A percentile compares a stretch with the other conserved stretches of the same genome.
Conservation (phyloP, 2,113 vertebrate species). For the Amphiprion percula region DNA sequence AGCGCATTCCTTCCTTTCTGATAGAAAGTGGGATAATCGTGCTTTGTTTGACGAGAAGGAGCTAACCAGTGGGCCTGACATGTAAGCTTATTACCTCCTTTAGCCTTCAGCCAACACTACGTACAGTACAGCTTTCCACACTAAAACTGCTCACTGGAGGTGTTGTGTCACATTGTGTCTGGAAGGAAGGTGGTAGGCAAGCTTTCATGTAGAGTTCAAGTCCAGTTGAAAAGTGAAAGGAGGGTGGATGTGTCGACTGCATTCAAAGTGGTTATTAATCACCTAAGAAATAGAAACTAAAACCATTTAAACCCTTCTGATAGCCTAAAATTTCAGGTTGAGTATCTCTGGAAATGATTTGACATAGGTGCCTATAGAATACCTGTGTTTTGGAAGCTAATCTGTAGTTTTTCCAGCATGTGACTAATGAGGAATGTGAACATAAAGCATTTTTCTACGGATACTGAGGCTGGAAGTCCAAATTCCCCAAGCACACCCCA, state of each 20-base stretch:
- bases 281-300: too few species aligned
- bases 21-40: slow-evolving; percentile 88
- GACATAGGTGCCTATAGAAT: too few species aligned
- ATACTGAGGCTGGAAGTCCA: too few species aligned
- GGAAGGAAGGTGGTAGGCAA: not conserved
- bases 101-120: slow-evolving; percentile 31
- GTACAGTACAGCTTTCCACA: slow-evolving; percentile 85
- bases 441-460: too few species aligned
- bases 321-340: too few species aligned
- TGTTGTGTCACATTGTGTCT: slow-evolving; percentile 50
- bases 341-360: too few species aligned
- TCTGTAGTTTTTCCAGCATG: too few species aligned
- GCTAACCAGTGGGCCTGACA: slow-evolving; percentile 86
- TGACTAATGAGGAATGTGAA: too few species aligned
- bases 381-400: too few species aligned
- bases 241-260: slow-evolving; percentile 74
- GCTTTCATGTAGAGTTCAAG: slow-evolving; percentile 86
- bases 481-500: too few species aligned
- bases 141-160: slow-evolving; percentile 42
- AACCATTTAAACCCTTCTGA: too few species aligned
- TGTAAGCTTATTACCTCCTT: slow-evolving; percentile 90
- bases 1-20: slow-evolving; percentile 86
- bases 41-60: slow-evolving; percentile 89
- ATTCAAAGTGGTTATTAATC: not conserved
- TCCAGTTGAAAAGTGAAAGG: slow-evolving; percentile 89